Evolutionary conservation across 2,113 vertebrate species (phyloP).

Genomic region (Seriola quinqueradiata): DNA sequence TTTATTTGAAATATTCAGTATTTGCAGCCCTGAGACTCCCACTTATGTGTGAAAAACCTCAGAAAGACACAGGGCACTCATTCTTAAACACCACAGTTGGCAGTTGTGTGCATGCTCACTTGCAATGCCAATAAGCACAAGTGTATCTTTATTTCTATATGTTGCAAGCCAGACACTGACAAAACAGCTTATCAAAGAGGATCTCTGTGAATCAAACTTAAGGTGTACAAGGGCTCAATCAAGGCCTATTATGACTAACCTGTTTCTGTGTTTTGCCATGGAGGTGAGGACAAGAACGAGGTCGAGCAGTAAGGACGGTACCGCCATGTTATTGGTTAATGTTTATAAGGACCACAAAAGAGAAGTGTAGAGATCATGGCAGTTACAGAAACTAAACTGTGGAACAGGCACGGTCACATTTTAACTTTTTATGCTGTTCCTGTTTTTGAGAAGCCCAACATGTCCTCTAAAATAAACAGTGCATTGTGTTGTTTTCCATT

Average conservation of each 20-base stretch:
- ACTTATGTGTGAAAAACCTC: slow-evolving; percentile 29
- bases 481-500: too few relatives aligned
- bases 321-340: background rate
- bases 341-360: slow-evolving; percentile 18
- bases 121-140: slow-evolving; percentile 23
- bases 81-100: slow-evolving; percentile 35
- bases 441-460: background rate
- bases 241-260: background rate
- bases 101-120: slow-evolving; percentile 6
- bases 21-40: background rate
- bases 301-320: background rate
- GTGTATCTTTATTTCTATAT: slow-evolving; percentile 9
- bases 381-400: background rate
- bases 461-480: background rate
- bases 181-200: background rate
- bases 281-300: background rate
- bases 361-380: background rate
- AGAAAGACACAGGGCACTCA: slow-evolving; percentile 27
- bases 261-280: slow-evolving; percentile 5
- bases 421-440: background rate
- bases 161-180: background rate
- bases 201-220: background rate
- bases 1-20: background rate
- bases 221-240: background rate
- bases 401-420: background rate